phyloP scores from a whole-genome alignment of 2,888 invertebrate species.

The Melanotus villosus region DNA sequence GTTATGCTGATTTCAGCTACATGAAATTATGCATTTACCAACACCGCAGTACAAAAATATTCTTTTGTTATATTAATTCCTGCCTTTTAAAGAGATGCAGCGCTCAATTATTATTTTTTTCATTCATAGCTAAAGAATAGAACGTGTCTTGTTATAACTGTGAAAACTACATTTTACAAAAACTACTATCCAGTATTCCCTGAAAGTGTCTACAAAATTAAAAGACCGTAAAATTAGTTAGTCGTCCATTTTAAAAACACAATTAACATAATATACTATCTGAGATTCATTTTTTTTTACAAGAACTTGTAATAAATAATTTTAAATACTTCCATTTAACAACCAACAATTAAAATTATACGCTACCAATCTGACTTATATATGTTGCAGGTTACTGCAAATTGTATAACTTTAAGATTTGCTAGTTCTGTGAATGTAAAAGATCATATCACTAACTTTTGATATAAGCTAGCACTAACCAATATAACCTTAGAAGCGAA shows the following conservation, averaged over 20 bases:
- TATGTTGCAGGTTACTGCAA: constrained; percentile 9
- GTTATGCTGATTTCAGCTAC: constrained; percentile 44
- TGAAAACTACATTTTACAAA: constrained; percentile 18
- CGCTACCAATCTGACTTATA: constrained; percentile 26
- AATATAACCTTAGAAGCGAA: constrained; percentile 57
- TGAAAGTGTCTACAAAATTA: constrained; percentile 26
- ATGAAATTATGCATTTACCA: constrained; percentile 44
- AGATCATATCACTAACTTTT: constrained; percentile 54
- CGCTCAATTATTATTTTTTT: constrained; percentile 27
- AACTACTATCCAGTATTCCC: constrained; percentile 34
- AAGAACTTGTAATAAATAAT: constrained; percentile 34
- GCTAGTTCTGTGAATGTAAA: constrained; percentile 16
- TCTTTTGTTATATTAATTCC: constrained; percentile 42
- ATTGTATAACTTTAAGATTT: constrained; percentile 2
- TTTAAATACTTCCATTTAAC: constrained; percentile 36
- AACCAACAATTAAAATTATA: constrained; percentile 37
- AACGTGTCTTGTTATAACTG: background rate
- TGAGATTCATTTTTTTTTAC: constrained; percentile 15
- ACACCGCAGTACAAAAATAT: constrained; percentile 54
- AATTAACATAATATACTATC: background rate
- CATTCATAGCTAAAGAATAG: constrained; percentile 3
- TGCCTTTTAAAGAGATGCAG: constrained; percentile 51
- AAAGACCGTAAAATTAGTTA: background rate
- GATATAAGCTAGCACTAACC: constrained; percentile 59
- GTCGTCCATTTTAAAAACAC: constrained; percentile 6